phyloP scores from a whole-genome alignment of 2,888 invertebrate species.

The Pseudanteris insignis region DNA sequence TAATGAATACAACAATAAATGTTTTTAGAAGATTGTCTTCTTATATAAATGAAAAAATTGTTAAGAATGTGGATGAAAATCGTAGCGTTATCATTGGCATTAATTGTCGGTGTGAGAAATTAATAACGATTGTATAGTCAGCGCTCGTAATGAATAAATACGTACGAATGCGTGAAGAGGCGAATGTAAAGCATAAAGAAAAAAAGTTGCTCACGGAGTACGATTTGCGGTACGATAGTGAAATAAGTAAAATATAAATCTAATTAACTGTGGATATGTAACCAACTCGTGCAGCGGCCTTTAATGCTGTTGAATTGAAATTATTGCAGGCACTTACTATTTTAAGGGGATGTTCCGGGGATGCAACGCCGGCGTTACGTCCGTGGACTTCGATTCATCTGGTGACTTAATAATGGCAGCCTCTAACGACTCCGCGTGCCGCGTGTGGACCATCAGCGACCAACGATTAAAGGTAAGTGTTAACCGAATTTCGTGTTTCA shows the following conservation, averaged over 20 bases:
- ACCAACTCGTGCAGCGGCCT: slow-evolving; percentile 33
- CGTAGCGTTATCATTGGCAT: no score
- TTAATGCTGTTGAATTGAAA: slow-evolving; percentile 43
- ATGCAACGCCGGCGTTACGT: slow-evolving; percentile 95
- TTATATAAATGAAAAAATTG: no score
- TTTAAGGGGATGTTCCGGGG: slow-evolving; percentile 85
- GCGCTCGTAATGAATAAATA: slow-evolving; percentile 38
- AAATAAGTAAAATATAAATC: slow-evolving; percentile 47
- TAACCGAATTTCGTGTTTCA: no score
- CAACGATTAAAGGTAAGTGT: slow-evolving; percentile 86
- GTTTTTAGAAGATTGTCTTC: no score
- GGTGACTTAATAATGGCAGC: slow-evolving; percentile 89
- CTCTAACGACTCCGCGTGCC: slow-evolving; percentile 95
- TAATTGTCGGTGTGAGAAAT: no score
- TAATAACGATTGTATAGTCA: no score
- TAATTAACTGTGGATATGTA: slow-evolving; percentile 51
- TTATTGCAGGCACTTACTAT: slow-evolving; percentile 73
- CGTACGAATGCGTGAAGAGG: slow-evolving; percentile 20
- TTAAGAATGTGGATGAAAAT: no score
- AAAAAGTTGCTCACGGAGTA: slow-evolving; percentile 2
- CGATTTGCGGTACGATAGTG: slow-evolving; percentile 34
- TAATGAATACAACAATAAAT: no score
- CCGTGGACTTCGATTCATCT: slow-evolving; percentile 94
- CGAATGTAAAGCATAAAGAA: no score
- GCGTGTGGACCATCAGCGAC: slow-evolving; percentile 94